These are phyloP conservation scores for Coelogynopora nodosa DNA, from an alignment of 2,888 invertebrate species.

Conservation along the genomic window DNA sequence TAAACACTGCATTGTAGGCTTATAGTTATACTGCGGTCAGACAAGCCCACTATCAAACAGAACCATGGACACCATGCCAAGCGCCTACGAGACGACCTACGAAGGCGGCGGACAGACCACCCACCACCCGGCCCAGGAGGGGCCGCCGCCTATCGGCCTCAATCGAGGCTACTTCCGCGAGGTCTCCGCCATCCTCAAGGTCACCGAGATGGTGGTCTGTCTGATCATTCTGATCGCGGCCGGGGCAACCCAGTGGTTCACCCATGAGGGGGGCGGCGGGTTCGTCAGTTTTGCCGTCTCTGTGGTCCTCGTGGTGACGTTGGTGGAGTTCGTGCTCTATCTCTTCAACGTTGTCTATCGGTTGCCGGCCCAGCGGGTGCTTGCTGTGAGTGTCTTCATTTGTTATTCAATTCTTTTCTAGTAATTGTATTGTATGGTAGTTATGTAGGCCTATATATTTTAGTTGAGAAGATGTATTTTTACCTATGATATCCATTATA, in stretches of 20 bases:
- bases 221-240: neutral
- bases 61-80: conserved; percentile 9
- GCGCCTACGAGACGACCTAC: conserved; percentile 1
- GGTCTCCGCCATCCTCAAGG: neutral
- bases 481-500: too few species aligned
- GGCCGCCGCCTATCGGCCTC: neutral
- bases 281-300: neutral
- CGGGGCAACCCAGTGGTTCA: neutral
- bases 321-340: neutral
- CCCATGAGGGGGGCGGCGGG: neutral
- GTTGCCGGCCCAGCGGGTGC: neutral
- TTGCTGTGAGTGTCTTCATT: neutral
- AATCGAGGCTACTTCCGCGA: neutral
- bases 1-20: too few species aligned
- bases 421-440: too few species aligned
- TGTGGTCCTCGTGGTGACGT: neutral
- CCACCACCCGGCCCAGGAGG: neutral
- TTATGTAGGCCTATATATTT: too few species aligned
- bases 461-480: too few species aligned
- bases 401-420: too few species aligned
- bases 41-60: too few species aligned
- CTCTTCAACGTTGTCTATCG: neutral
- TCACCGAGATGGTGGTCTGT: neutral
- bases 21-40: too few species aligned
- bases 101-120: neutral